Evolutionary conservation across 1,140 invertebrate genomes (phyloP).

Genomic region (Chionoecetes opilio): DNA sequence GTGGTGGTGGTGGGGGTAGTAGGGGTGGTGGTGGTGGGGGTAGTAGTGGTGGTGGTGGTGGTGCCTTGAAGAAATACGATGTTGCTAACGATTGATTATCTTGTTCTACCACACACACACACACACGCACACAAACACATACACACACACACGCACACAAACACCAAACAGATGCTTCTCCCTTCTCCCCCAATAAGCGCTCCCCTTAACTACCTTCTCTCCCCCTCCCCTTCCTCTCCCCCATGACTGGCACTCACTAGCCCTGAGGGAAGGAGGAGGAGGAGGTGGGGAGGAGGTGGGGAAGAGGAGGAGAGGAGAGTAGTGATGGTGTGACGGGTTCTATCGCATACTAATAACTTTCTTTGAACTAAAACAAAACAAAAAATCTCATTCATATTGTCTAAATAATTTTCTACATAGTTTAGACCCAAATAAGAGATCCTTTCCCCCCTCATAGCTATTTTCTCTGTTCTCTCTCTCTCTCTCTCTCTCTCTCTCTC

Average conservation of each 20-base stretch:
- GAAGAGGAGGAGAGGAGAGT: not conserved
- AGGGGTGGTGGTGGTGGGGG: not conserved
- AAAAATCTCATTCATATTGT: not conserved
- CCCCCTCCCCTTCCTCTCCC: not conserved
- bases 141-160: slow-evolving; percentile 9
- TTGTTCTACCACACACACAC: too few relatives aligned
- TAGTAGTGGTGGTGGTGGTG: slow-evolving; percentile 21
- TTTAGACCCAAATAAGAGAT: not conserved
- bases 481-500: not conserved
- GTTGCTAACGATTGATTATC: not conserved
- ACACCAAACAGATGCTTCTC: not conserved
- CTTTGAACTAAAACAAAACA: not conserved
- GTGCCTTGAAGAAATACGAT: not conserved
- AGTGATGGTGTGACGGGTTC: not conserved
- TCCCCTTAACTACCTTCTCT: too few relatives aligned
- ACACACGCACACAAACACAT: not conserved
- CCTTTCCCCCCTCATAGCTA: not conserved
- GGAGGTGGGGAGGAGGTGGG: slow-evolving; percentile 7
- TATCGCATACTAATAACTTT: not conserved
- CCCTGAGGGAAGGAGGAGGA: not conserved
- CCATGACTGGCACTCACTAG: not conserved
- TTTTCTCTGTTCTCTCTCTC: not conserved
- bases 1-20: not conserved
- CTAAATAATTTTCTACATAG: not conserved
- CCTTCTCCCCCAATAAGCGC: too few relatives aligned